phyloP scores from a whole-genome alignment of 2,888 invertebrate genomes.

The Dasysyrphus tricinctus region DNA sequence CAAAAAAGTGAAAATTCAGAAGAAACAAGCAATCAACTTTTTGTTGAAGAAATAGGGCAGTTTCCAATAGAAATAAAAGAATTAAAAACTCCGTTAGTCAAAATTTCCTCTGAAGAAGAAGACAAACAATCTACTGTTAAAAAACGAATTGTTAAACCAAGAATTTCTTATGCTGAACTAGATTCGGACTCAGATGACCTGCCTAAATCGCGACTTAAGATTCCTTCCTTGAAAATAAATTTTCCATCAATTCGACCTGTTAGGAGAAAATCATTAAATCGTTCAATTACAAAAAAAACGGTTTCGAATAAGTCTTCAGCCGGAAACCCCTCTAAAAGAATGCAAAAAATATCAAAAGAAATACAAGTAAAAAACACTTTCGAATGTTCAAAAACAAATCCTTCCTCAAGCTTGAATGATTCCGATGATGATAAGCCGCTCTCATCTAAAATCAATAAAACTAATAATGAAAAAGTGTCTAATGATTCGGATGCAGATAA shows the following conservation, averaged over 20 bases:
- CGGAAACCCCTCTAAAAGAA: neutral
- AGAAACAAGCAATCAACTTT: neutral
- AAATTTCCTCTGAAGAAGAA: neutral
- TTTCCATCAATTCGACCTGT: neutral
- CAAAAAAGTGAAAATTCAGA: too few species aligned
- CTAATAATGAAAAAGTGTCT: neutral
- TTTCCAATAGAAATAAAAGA: neutral
- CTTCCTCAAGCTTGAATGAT: neutral
- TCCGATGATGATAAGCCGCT: constrained; percentile 22
- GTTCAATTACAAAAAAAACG: neutral
- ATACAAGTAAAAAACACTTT: neutral
- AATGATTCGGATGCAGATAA: neutral
- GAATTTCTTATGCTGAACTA: constrained; percentile 11
- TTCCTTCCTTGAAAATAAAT: constrained; percentile 23
- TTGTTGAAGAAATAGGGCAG: neutral
- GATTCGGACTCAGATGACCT: constrained; percentile 21
- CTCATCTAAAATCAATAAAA: neutral
- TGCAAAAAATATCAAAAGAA: neutral
- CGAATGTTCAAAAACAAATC: neutral
- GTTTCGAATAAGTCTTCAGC: neutral
- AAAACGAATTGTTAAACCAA: constrained; percentile 13
- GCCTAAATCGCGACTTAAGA: neutral
- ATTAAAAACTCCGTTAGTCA: neutral
- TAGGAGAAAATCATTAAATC: constrained; percentile 6
- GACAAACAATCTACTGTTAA: neutral